Percentiles rank a stretch among this genome's conserved stretches.
These are phyloP conservation scores for Orycteropus afer DNA, from an alignment of 2,113 vertebrate species.

Conservation along the genomic window DNA sequence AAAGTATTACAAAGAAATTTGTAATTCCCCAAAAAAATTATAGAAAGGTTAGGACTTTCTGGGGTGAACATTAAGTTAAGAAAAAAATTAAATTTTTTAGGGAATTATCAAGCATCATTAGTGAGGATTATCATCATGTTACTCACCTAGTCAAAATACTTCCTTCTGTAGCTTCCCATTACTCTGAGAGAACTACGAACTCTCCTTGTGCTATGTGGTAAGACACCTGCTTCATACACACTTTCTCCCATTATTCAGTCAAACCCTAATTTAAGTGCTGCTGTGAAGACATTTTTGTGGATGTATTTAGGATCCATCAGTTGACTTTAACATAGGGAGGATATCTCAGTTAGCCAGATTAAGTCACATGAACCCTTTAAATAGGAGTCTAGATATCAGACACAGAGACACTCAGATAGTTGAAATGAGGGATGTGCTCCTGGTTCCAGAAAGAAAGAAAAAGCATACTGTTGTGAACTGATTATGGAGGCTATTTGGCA, in stretches of 20 bases:
- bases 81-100: background rate
- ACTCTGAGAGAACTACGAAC: background rate
- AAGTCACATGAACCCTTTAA: background rate
- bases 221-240: background rate
- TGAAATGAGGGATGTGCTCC: background rate
- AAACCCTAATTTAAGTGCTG: background rate
- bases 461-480: background rate
- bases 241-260: background rate
- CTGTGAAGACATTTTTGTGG: no score
- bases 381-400: background rate
- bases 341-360: background rate
- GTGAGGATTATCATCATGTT: background rate
- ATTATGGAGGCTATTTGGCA: background rate
- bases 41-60: background rate
- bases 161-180: no score
- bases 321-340: background rate
- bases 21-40: background rate
- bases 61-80: background rate
- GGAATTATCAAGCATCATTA: background rate
- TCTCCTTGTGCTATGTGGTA: background rate
- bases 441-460: background rate
- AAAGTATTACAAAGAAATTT: background rate
- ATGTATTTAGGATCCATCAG: no score
- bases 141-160: no score
- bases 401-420: background rate